These are phyloP conservation scores for Idaea dimidiata DNA, from an alignment of 2,888 invertebrate genomes.

Conservation along the genomic window DNA sequence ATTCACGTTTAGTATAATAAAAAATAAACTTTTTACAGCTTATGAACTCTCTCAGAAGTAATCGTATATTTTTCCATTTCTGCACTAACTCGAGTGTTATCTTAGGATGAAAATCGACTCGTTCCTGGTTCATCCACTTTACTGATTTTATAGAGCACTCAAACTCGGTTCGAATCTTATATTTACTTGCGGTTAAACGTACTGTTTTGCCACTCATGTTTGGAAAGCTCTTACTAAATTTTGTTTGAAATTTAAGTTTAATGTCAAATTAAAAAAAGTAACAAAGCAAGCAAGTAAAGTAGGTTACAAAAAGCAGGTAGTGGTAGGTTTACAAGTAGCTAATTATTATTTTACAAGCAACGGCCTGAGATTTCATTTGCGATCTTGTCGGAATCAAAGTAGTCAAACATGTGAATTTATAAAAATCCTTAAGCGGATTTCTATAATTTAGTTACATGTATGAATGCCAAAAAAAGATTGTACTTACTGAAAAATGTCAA, in stretches of 20 bases:
- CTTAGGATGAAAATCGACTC: not conserved
- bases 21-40: not conserved
- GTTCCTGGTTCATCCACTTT: not conserved
- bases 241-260: not conserved
- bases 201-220: not conserved
- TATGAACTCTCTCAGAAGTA: not conserved
- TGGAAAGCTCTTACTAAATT: not conserved
- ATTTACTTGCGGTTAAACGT: not conserved
- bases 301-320: too few species aligned
- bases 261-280: too few species aligned
- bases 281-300: too few species aligned
- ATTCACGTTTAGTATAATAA: not conserved
- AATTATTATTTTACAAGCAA: too few species aligned
- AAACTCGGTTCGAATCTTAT: not conserved
- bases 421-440: too few species aligned
- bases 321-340: too few species aligned
- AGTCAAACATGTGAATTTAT: too few species aligned
- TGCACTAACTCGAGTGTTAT: not conserved
- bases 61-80: not conserved
- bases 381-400: too few species aligned
- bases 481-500: too few species aligned
- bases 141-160: not conserved
- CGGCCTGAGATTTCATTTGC: too few species aligned
- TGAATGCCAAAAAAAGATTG: too few species aligned
- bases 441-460: too few species aligned